These are phyloP conservation scores for Arenaria interpres DNA, from an alignment of 2,113 vertebrate genomes.

Conservation along the genomic window DNA sequence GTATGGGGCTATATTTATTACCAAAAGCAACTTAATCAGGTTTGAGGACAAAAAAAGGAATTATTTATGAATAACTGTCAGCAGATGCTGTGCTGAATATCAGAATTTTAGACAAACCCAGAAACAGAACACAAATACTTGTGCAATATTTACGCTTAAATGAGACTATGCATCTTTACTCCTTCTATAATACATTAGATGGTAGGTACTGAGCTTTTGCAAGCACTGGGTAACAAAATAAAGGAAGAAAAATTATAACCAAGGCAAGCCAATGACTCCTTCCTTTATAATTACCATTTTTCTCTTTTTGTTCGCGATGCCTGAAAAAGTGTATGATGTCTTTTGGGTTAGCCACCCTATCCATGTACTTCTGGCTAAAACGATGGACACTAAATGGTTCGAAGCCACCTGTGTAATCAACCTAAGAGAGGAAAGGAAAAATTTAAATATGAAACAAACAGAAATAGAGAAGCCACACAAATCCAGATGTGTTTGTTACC, in stretches of 20 bases:
- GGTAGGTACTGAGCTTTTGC: background rate
- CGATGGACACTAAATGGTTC: conserved; percentile 89
- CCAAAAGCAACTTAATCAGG: background rate
- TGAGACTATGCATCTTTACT: background rate
- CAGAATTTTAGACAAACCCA: background rate
- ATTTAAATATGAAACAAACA: background rate
- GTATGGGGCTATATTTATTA: background rate
- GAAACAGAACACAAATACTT: background rate
- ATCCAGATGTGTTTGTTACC: background rate
- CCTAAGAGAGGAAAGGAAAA: conserved; percentile 71
- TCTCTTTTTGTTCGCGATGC: conserved; percentile 85
- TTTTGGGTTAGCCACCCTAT: conserved; percentile 93
- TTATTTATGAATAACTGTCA: background rate
- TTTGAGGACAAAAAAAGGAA: background rate
- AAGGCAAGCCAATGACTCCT: background rate
- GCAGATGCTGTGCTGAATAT: background rate
- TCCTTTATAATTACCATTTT: conserved; percentile 68
- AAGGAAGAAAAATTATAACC: background rate
- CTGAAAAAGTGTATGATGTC: conserved; percentile 93
- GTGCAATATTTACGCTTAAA: background rate
- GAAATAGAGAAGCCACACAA: background rate
- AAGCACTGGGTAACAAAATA: background rate
- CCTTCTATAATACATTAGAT: background rate
- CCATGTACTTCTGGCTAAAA: conserved; percentile 95
- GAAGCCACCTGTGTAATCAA: conserved; percentile 95